phyloP scores from a whole-genome alignment of 2,888 invertebrate species.

The Coelogynopora nodosa region DNA sequence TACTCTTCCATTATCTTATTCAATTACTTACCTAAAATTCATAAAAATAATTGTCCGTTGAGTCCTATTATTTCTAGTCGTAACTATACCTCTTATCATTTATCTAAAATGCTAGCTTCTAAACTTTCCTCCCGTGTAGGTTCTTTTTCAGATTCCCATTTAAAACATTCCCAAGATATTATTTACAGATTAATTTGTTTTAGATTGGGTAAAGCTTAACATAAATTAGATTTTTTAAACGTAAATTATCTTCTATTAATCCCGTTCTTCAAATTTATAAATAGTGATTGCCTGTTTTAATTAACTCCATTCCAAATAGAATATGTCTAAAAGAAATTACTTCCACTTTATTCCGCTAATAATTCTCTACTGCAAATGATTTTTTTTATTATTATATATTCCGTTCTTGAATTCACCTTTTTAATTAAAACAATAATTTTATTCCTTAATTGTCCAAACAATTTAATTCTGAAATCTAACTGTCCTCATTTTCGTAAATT shows the following conservation, averaged over 20 bases:
- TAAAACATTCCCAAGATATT: neutral
- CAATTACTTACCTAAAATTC: neutral
- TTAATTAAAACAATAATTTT: neutral
- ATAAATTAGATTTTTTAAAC: neutral
- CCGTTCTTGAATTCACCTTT: neutral
- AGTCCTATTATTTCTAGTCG: neutral
- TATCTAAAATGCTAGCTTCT: neutral
- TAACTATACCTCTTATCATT: neutral
- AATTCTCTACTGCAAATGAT: neutral
- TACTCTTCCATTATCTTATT: neutral
- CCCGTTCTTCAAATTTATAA: neutral
- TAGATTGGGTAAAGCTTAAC: neutral
- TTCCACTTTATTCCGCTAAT: neutral
- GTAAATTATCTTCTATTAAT: neutral
- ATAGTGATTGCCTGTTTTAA: neutral
- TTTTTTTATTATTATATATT: neutral
- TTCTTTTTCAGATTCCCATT: neutral
- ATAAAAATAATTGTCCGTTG: neutral
- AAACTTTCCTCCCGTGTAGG: neutral
- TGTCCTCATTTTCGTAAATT: neutral
- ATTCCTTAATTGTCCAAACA: neutral
- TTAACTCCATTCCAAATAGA: neutral
- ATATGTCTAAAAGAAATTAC: neutral
- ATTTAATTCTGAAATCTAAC: neutral
- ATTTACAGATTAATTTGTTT: neutral